A percentile compares a stretch with the other conserved stretches of the same genome.
Conservation (phyloP, 1,140 invertebrate species). For the Whitmania pigra region DNA sequence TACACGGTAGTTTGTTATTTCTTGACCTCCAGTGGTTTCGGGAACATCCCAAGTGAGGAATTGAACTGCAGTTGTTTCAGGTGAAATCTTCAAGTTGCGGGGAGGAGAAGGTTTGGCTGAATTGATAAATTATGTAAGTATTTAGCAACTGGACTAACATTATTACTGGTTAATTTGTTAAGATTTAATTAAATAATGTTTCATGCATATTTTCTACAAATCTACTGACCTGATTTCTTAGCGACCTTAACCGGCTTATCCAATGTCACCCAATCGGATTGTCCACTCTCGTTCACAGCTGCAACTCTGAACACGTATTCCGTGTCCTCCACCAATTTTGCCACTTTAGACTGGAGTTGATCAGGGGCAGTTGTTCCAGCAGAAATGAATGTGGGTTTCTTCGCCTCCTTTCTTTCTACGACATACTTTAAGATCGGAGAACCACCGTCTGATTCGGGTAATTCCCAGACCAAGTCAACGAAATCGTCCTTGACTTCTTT, state of each 20-base stretch:
- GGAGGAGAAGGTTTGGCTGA: constrained; percentile 55
- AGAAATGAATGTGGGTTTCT: constrained; percentile 33
- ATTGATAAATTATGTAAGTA: constrained; percentile 2
- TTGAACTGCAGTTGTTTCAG: constrained; percentile 72
- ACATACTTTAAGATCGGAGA: constrained; percentile 89
- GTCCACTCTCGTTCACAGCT: constrained; percentile 61
- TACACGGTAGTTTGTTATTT: constrained; percentile 64
- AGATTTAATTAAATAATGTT: no score
- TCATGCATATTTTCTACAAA: no score
- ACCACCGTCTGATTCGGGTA: constrained; percentile 78
- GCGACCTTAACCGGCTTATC: constrained; percentile 73
- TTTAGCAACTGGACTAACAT: no score
- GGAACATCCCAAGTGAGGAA: constrained; percentile 72
- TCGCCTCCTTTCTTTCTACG: constrained; percentile 61
- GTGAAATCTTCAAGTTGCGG: constrained; percentile 76
- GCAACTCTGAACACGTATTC: constrained; percentile 79
- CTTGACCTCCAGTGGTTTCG: constrained; percentile 55
- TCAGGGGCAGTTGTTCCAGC: constrained; percentile 28
- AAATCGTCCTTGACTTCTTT: constrained; percentile 84
- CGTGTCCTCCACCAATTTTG: constrained; percentile 74
- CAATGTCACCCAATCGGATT: constrained; percentile 18
- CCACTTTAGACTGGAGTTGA: constrained; percentile 43
- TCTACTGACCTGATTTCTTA: constrained; percentile 70
- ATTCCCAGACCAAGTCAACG: constrained; percentile 84
- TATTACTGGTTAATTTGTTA: no score